phyloP scores from a whole-genome alignment of 30 jellyfish, hydroid and myxozoan species.

The Hydractinia echinata region DNA sequence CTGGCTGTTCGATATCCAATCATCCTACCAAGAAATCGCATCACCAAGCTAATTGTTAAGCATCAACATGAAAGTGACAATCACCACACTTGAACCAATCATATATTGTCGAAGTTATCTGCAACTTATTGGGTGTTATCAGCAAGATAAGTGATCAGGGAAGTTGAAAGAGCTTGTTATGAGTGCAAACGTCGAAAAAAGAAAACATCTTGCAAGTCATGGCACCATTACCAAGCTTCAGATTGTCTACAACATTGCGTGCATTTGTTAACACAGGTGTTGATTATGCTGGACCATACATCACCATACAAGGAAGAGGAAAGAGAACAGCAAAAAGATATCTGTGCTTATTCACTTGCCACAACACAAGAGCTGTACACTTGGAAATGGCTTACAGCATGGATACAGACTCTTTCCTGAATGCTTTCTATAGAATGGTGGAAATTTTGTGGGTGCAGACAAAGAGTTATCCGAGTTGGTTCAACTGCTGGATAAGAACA shows the following conservation, averaged over 20 bases:
- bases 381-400: too few species aligned
- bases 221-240: slow-evolving; percentile 9
- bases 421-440: too few species aligned
- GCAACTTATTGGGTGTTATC: slow-evolving; percentile 15
- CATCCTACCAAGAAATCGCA: slow-evolving; percentile 36
- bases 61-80: not conserved
- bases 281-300: slow-evolving; percentile 31
- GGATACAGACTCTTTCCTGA: too few species aligned
- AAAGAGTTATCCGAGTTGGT: too few species aligned
- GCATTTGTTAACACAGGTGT: slow-evolving; percentile 22
- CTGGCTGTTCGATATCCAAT: slow-evolving; percentile 36
- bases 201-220: not conserved
- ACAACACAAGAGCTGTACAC: slow-evolving; percentile 12
- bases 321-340: not conserved
- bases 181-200: not conserved
- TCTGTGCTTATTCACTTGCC: slow-evolving; percentile 15
- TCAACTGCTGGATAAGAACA: too few species aligned
- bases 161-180: not conserved
- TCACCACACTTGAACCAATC: not conserved
- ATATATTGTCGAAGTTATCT: not conserved
- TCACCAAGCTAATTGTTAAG: slow-evolving; percentile 33
- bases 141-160: slow-evolving; percentile 5
- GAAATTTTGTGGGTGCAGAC: too few species aligned
- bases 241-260: not conserved
- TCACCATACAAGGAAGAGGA: slow-evolving; percentile 30